These are phyloP conservation scores for Melopsittacus undulatus DNA, from an alignment of 2,797 vertebrate species.

Conservation along the genomic window DNA sequence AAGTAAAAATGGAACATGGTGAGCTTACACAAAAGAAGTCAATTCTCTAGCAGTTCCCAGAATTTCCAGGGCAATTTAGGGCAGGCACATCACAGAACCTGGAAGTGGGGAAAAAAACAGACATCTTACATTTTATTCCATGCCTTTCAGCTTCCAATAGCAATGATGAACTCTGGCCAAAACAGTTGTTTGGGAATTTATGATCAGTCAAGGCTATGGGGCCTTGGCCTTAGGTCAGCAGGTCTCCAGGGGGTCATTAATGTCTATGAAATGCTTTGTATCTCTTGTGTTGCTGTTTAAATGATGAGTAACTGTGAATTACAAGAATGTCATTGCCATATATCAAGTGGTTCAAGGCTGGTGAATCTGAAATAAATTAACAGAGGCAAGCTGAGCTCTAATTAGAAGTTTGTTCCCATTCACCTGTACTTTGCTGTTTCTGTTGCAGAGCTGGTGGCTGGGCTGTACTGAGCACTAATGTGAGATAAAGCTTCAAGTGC, in stretches of 20 bases:
- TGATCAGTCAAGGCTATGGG: background rate
- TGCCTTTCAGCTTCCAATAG: background rate
- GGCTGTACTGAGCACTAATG: background rate
- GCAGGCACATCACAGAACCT: background rate
- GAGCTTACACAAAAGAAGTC: background rate
- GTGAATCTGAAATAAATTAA: background rate
- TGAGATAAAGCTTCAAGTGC: background rate
- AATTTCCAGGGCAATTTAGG: background rate
- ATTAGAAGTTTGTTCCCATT: background rate
- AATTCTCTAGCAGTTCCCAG: background rate
- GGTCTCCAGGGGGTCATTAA: background rate
- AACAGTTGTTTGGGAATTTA: constrained; percentile 1
- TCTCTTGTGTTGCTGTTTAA: constrained; percentile 1
- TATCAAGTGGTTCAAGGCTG: background rate
- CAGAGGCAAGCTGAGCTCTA: background rate
- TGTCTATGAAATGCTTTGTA: background rate
- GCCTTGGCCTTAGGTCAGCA: constrained; percentile 4
- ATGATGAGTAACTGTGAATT: background rate
- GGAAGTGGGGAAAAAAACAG: background rate
- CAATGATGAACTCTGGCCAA: background rate
- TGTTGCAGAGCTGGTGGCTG: background rate
- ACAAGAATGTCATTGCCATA: background rate
- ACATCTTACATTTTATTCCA: background rate
- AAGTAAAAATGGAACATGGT: background rate
- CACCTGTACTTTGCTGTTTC: background rate